Percentiles rank a stretch among this genome's conserved stretches.
phyloP scores from a whole-genome alignment of 2,113 vertebrate genomes.

The Malaclemys terrapin region DNA sequence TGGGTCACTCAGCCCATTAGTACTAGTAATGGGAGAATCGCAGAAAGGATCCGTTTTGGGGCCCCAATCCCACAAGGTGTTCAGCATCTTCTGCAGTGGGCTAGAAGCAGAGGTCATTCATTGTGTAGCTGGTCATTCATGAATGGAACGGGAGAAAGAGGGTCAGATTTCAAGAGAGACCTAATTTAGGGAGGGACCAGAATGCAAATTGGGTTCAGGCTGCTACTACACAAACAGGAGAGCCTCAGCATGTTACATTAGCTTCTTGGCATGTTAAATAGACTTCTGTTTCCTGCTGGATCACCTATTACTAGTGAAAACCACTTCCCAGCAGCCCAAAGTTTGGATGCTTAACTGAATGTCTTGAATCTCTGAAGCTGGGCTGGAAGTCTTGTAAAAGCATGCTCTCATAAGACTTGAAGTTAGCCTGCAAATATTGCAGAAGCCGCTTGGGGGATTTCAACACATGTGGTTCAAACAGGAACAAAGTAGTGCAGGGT shows the following conservation, averaged over 20 bases:
- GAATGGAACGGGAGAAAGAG: neutral
- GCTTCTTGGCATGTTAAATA: neutral
- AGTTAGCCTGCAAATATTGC: neutral
- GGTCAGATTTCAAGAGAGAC: neutral
- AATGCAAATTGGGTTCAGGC: neutral
- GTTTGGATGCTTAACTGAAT: neutral
- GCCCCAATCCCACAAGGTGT: neutral
- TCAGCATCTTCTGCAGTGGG: neutral
- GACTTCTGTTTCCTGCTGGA: neutral
- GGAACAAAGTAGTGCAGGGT: neutral
- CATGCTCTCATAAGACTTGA: neutral
- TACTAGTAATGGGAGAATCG: neutral
- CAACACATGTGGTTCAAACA: neutral
- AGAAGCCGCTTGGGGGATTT: neutral
- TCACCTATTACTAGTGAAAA: neutral
- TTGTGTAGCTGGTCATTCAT: rapidly evolving
- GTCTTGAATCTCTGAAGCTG: neutral
- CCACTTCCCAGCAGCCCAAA: neutral
- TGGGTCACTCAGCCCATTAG: neutral
- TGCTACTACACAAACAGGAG: neutral
- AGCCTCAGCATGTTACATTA: neutral
- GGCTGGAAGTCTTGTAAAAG: rapidly evolving
- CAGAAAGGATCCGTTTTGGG: rapidly evolving
- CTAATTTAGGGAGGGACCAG: neutral
- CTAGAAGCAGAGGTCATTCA: neutral